Base-by-base conservation (phyloP, 2,888 invertebrate species). In the Hipparchia semele region DNA sequence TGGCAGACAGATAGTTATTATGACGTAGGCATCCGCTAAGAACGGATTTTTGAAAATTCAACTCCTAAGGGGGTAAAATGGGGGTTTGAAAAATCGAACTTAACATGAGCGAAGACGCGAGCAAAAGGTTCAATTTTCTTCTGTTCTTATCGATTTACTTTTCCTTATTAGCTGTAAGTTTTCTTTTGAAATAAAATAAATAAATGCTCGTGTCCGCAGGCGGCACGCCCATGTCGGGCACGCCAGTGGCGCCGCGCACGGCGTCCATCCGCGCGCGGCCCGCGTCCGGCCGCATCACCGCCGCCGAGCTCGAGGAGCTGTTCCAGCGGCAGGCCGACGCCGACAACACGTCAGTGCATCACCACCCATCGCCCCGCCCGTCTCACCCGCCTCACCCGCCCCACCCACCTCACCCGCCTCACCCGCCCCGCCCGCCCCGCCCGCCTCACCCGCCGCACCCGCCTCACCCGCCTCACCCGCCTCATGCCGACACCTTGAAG, bases 231-330 rank as follows among this genome's bases (percentile, higher is more conserved):
- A 86, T 88, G 45, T 94, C 94, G 39, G 95, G 95, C 81, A 96
- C 96, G 6, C 96, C 96, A 46, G 94, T 96, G 76, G 97, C 96
- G 80, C 96, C 96, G 33, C 96, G 98, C 84, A 98, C 98, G 56
- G 99, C 99, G 6, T 98, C 98, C 75, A 98, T 99, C 80, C 95
- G 98, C 79, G 97, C 97, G 78, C 95, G 99, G 56, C 98, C 98
- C 49, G 97, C 96, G 0, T 98, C 98, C 33, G 96, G 96, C 76
- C 95, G 99, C 82, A 98, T 98, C 83, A 98, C 98, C 1, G 97
- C 98, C 39, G 97, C 97, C 5, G 98, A 99, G 89, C 95, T 99
- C 74, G 98, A 98, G 93, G 98, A 98, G 90, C 95, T 99, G 81
- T 98, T 99, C 95, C 97, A 98, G 90, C 94, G 98, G 56, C 98